Conservation (phyloP, 2,113 vertebrate genomes). For the Ivindomyrus marchei region DNA sequence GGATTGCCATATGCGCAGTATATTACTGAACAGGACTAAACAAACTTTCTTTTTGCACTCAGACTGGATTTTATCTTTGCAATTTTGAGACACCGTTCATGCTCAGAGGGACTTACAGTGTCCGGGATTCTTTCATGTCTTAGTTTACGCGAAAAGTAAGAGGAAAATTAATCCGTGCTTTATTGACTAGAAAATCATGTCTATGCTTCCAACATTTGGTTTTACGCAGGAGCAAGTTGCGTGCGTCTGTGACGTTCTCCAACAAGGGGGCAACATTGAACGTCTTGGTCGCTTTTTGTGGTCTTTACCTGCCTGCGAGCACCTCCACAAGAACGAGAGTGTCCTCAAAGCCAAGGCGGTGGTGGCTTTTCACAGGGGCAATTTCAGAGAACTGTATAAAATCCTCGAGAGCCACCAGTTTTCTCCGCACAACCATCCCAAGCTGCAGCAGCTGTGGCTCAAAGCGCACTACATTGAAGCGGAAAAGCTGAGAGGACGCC, state of each 20-base stretch:
- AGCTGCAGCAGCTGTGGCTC: conserved; percentile 85
- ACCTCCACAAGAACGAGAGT: conserved; percentile 87
- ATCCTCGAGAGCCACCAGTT: conserved; percentile 88
- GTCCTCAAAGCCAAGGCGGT: conserved; percentile 86
- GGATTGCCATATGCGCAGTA: conserved; percentile 50
- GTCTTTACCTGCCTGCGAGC: conserved; percentile 84
- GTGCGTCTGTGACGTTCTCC: conserved; percentile 84
- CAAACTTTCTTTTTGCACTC: conserved; percentile 29
- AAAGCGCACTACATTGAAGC: conserved; percentile 89
- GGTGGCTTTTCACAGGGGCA: conserved; percentile 81
- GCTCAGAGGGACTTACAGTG: conserved; percentile 45
- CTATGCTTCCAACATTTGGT: conserved; percentile 88
- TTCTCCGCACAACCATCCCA: conserved; percentile 83
- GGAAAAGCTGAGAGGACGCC: conserved; percentile 82
- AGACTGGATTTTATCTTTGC: conserved; percentile 43
- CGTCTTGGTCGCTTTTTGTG: conserved; percentile 83
- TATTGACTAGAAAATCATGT: conserved; percentile 64
- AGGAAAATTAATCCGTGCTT: conserved; percentile 39
- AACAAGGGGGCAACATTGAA: conserved; percentile 87
- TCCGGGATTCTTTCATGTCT: conserved; percentile 43
- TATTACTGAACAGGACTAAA: conserved; percentile 53
- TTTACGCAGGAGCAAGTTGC: conserved; percentile 91
- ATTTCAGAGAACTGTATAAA: conserved; percentile 87
- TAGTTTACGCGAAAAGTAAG: conserved; percentile 34
- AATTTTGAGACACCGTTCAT: conserved; percentile 28